Conservation (phyloP, 2,113 vertebrate genomes). For the Stercorarius parasiticus region DNA sequence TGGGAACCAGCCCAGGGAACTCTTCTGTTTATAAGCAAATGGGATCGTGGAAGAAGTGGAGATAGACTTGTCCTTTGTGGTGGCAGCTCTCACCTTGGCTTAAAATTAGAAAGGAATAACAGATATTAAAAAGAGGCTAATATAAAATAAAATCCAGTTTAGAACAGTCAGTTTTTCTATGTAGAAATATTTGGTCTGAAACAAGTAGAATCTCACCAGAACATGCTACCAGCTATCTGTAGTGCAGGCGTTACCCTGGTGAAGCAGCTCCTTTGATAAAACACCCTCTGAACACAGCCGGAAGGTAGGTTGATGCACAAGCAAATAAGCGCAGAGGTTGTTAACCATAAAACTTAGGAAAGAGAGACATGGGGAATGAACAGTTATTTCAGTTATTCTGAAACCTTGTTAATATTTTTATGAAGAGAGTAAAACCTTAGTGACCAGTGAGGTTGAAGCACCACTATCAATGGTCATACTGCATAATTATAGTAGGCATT, state of each 20-base stretch:
- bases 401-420: not conserved
- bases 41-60: not conserved
- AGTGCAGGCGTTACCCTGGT: not conserved
- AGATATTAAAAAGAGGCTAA: not conserved
- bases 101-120: not conserved
- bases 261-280: not conserved
- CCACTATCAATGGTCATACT: not conserved
- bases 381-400: not conserved
- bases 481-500: not conserved
- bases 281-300: not conserved
- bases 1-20: not conserved
- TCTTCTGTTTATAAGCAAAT: not conserved
- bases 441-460: not conserved
- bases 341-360: not conserved
- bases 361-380: not conserved
- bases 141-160: not conserved
- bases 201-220: not conserved
- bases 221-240: not conserved
- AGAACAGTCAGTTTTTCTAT: not conserved
- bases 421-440: not conserved
- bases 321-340: not conserved
- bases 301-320: not conserved
- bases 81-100: not conserved
- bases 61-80: not conserved
- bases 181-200: not conserved